These are phyloP conservation scores for Macrotrachela quadricornifera DNA, from an alignment of 1,140 invertebrate genomes.

Conservation along the genomic window DNA sequence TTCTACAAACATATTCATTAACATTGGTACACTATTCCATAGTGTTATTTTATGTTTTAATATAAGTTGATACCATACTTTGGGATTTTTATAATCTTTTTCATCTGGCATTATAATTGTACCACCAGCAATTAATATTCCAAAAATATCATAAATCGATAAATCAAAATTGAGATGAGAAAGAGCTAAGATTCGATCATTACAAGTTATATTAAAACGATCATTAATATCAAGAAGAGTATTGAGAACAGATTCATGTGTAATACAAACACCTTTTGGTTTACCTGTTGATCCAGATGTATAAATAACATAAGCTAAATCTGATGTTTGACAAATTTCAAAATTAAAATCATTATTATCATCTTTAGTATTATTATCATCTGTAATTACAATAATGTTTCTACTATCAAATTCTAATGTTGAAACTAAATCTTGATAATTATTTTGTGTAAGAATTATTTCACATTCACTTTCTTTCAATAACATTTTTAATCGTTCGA, in stretches of 20 bases:
- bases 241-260: slow-evolving; percentile 45
- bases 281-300: slow-evolving; percentile 66
- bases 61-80: background rate
- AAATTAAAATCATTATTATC: too few species aligned
- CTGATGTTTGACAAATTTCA: too few species aligned
- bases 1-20: background rate
- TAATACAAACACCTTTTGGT: slow-evolving; percentile 58
- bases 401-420: too few species aligned
- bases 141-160: background rate
- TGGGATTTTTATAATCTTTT: background rate
- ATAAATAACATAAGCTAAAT: slow-evolving; percentile 40
- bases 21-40: background rate
- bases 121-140: background rate
- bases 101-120: background rate
- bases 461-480: too few species aligned
- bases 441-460: too few species aligned
- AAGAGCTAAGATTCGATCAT: background rate
- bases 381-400: too few species aligned
- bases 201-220: background rate
- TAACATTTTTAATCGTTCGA: too few species aligned
- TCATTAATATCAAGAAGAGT: background rate
- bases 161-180: background rate
- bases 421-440: too few species aligned
- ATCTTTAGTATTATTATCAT: too few species aligned
- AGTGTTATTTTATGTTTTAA: background rate